These are phyloP conservation scores for Glomeris marginata DNA, from an alignment of 2,888 invertebrate species.

Conservation along the genomic window DNA sequence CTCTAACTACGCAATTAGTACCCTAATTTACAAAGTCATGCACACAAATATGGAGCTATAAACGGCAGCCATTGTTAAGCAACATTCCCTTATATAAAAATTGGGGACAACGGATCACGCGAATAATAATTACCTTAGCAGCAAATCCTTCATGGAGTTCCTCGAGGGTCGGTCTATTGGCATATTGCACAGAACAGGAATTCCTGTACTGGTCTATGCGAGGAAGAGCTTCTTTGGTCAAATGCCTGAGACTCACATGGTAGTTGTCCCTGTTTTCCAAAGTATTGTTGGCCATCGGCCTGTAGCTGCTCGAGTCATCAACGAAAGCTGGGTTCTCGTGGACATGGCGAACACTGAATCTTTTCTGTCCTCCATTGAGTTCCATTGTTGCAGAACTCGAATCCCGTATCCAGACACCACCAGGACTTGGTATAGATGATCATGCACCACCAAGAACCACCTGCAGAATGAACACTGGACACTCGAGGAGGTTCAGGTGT, in stretches of 20 bases:
- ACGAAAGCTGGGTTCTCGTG: slow-evolving; percentile 15
- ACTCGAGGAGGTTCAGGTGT: no score
- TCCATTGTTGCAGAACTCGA: no score
- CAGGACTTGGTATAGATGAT: no score
- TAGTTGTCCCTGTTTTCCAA: slow-evolving; percentile 29
- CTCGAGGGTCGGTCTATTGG: slow-evolving; percentile 70
- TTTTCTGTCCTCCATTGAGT: background rate
- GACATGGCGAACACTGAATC: slow-evolving; percentile 13
- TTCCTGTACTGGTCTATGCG: slow-evolving; percentile 78
- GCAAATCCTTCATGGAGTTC: slow-evolving; percentile 53
- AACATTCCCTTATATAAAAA: no score
- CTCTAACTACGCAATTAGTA: no score
- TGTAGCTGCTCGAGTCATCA: slow-evolving; percentile 10
- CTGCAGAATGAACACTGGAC: no score
- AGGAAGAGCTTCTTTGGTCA: slow-evolving; percentile 73
- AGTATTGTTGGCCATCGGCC: background rate
- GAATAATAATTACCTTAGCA: background rate
- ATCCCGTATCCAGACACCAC: no score
- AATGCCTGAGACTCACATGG: slow-evolving; percentile 65
- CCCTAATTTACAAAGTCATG: no score
- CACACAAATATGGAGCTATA: no score
- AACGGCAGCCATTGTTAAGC: no score
- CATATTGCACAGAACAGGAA: slow-evolving; percentile 73
- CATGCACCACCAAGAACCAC: no score
- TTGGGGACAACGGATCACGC: no score